A percentile compares a stretch with the other conserved stretches of the same genome.
phyloP scores from a whole-genome alignment of 2,888 invertebrate species.

The Tolmerus cingulatus region DNA sequence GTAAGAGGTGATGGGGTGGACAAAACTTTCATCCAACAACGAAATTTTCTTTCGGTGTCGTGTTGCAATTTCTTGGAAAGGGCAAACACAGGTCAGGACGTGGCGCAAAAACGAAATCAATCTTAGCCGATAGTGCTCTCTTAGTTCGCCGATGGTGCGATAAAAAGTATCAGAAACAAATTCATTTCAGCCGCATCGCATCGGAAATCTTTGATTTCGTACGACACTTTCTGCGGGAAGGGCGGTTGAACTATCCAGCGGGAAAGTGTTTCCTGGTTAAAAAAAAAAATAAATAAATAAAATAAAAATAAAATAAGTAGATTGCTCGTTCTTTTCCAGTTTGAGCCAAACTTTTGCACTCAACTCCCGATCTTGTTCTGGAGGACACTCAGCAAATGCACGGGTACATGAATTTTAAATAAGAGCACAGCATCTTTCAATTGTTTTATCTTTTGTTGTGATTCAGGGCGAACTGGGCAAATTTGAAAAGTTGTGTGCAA shows the following conservation, averaged over 20 bases:
- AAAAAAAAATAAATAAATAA: background rate
- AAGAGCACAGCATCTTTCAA: conserved; percentile 19
- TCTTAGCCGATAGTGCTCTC: conserved; percentile 18
- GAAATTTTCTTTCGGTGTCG: conserved; percentile 33
- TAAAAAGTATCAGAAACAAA: conserved; percentile 36
- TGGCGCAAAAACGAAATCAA: conserved; percentile 33
- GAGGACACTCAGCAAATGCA: conserved; percentile 13
- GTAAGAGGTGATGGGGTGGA: conserved; percentile 6
- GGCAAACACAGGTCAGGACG: background rate
- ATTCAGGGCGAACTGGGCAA: conserved; percentile 7
- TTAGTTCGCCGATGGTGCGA: background rate
- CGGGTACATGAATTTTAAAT: conserved; percentile 37
- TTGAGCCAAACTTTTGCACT: conserved; percentile 19
- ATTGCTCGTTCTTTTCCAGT: background rate
- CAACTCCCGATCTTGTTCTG: conserved; percentile 11
- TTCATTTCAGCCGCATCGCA: conserved; percentile 21
- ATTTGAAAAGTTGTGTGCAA: conserved; percentile 27
- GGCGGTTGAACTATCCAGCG: background rate
- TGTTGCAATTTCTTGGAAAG: conserved; percentile 31
- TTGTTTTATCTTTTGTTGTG: conserved; percentile 31
- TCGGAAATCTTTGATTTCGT: conserved; percentile 8
- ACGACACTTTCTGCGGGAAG: background rate
- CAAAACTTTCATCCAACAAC: conserved; percentile 30
- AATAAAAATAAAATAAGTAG: background rate
- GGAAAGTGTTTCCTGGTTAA: conserved; percentile 18